phyloP scores from a whole-genome alignment of 2,113 vertebrate species.

The Cottus gobio region DNA sequence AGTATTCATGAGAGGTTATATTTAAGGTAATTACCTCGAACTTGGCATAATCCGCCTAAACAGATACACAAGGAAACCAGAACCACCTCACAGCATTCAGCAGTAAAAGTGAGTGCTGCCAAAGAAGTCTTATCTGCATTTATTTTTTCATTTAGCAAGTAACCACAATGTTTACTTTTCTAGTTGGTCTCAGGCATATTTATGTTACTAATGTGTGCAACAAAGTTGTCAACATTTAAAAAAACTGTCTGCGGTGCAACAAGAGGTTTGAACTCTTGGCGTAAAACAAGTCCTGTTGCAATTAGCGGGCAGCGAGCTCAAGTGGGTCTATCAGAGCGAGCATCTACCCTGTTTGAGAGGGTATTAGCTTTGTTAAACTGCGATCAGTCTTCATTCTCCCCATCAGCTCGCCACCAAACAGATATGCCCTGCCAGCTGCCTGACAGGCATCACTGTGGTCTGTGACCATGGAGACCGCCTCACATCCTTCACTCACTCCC shows the following conservation, averaged over 20 bases:
- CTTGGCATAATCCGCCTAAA: background rate
- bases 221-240: background rate
- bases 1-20: background rate
- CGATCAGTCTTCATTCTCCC: constrained; percentile 24
- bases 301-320: background rate
- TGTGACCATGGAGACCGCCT: constrained; percentile 60
- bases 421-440: constrained; percentile 43
- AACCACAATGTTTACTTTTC: background rate
- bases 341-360: constrained; percentile 28
- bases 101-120: background rate
- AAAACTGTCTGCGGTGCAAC: background rate
- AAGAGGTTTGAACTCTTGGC: background rate
- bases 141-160: background rate
- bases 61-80: background rate
- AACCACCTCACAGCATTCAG: background rate
- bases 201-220: background rate
- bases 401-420: constrained; percentile 55
- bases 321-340: background rate
- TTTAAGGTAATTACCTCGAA: background rate
- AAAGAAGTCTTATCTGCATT: background rate
- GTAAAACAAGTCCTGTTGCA: background rate
- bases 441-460: constrained; percentile 64
- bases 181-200: background rate
- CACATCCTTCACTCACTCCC: constrained; percentile 57
- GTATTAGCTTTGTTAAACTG: constrained; percentile 10